Conservation (phyloP, 2,888 invertebrate species). For the Drosophila cognata region DNA sequence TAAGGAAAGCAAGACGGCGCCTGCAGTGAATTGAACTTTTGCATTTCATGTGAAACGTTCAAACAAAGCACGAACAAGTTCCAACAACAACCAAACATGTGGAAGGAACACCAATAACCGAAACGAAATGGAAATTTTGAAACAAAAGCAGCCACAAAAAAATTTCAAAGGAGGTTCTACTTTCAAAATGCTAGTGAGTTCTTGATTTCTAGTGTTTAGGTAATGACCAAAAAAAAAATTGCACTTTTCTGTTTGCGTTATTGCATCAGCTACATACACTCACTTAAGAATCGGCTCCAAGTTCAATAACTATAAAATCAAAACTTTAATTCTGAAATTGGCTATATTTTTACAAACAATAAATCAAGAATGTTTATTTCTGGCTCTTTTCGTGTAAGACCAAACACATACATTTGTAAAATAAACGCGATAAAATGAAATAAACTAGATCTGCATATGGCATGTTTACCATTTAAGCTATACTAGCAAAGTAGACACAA, state of each 20-base stretch:
- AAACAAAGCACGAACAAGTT: conserved; percentile 57
- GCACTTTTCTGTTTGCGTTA: conserved; percentile 7
- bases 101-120: conserved; percentile 17
- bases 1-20: conserved; percentile 73
- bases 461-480: not conserved
- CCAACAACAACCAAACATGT: conserved; percentile 46
- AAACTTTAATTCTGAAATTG: not conserved
- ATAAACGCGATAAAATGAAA: not conserved
- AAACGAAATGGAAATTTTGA: conserved; percentile 58
- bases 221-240: conserved; percentile 13
- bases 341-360: not conserved
- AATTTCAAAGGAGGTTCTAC: conserved; percentile 3
- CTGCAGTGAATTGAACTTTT: conserved; percentile 80
- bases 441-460: not conserved
- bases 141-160: conserved; percentile 57
- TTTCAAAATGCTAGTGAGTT: conserved; percentile 21
- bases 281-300: not conserved
- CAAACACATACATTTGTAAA: not conserved
- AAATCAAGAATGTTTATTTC: not conserved
- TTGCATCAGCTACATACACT: not conserved
- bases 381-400: not conserved
- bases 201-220: conserved; percentile 19
- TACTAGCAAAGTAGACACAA: not conserved
- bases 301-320: not conserved
- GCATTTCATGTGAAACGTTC: conserved; percentile 75